phyloP scores from a whole-genome alignment of 2,888 invertebrate genomes.

The Tenthredo notha region DNA sequence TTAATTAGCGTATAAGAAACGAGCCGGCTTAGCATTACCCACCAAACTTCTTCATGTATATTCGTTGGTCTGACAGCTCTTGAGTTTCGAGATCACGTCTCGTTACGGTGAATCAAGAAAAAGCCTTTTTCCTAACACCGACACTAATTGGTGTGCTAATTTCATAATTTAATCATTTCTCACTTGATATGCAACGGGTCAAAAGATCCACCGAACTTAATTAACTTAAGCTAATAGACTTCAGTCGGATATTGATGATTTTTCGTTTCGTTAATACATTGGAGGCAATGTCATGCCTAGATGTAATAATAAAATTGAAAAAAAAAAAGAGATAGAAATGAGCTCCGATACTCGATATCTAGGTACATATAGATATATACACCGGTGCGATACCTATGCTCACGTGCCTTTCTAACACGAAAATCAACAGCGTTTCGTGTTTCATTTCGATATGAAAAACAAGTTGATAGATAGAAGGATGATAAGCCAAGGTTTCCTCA shows the following conservation, averaged over 20 bases:
- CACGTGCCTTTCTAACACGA: neutral
- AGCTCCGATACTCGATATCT: neutral
- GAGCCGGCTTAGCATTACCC: neutral
- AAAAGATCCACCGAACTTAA: neutral
- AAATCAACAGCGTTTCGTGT: neutral
- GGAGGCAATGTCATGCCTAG: neutral
- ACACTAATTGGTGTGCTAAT: neutral
- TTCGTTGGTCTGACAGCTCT: neutral
- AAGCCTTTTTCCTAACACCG: neutral
- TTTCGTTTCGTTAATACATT: neutral
- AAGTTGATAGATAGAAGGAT: neutral
- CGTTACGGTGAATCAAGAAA: slow-evolving; percentile 42
- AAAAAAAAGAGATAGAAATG: neutral
- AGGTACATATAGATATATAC: neutral
- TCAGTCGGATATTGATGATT: neutral
- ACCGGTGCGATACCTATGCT: neutral
- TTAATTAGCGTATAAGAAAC: slow-evolving; percentile 47
- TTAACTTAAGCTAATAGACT: neutral
- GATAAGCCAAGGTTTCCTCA: slow-evolving; percentile 19
- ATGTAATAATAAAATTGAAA: neutral
- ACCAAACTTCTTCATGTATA: neutral
- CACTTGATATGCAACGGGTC: neutral
- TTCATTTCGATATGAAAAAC: slow-evolving; percentile 6
- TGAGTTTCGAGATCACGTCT: slow-evolving; percentile 12
- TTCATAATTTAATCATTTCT: neutral